Evolutionary conservation across 2,113 vertebrate species (phyloP), one percentile per base, ranked within the genome.

Genomic region (Tricholaema leucomelas): DNA sequence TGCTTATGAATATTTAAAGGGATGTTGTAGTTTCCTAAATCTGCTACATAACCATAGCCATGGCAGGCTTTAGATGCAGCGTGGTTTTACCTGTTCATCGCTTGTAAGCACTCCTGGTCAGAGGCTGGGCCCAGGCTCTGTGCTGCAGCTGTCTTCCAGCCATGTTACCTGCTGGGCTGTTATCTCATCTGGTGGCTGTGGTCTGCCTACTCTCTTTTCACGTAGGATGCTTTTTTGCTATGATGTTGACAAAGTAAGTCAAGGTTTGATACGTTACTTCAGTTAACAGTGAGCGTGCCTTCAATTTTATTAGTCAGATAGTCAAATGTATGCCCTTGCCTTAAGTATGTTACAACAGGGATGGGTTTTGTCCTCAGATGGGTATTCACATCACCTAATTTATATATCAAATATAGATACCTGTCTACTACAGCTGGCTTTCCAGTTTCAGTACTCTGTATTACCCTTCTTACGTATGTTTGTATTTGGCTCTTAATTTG

Each of bases 171-270:
- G 15, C 72, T 67, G 21, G 73, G 80, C 76, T 91, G 61, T 66
- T 70, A 48, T 93, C 64, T 93, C 93, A 91, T 35, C 86, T 88
- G 87, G 88, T 73, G 94, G 74, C 77, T 90, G 59, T 66, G 33
- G 19, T 5, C 55, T 54, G 76, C 59, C 65, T 35, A 36, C 87
- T 93, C 59, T 59, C 59, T 16, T 33, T n/a, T 61, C 6, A 1
- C 80, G 61, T 55, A 58, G 36, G 27, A 21, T n/a, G 35, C 2
- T 15, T 5, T 48, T 19, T 4, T 33, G 3, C 24, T 7, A 12
- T 60, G 11, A 10, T 33, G 4, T 6, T n/a, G 24, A 40, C 60
- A 70, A 84, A 84, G 63, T 15, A n/a, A 64, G 35, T 42, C 42
- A 18, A 82, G 23, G 40, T 15, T 76, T 59, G 71, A 31, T 2